Percentiles rank a stretch among this genome's conserved stretches.
These are phyloP conservation scores for Temnothorax rugatulus DNA, from an alignment of 2,888 invertebrate genomes.

Conservation along the genomic window DNA sequence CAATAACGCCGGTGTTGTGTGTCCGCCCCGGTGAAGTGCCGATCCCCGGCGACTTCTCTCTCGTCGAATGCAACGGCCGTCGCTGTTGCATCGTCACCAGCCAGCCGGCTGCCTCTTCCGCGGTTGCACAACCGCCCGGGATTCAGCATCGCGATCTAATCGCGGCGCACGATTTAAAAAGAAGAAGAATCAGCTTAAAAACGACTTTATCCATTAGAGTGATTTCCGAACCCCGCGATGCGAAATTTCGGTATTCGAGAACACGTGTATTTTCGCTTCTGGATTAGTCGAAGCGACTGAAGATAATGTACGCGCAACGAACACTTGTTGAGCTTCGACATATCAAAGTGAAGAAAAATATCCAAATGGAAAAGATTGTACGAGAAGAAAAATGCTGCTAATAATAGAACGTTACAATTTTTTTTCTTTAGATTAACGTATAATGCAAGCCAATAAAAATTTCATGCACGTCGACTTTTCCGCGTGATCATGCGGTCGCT, in stretches of 20 bases:
- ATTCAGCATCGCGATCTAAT: neutral
- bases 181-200: neutral
- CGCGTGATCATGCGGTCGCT: neutral
- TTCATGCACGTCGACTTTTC: neutral
- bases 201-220: neutral
- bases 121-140: constrained; percentile 19
- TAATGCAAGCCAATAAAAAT: neutral
- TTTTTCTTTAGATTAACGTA: neutral
- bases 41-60: constrained; percentile 53
- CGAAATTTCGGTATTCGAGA: neutral
- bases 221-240: neutral
- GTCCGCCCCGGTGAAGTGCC: constrained; percentile 41
- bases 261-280: neutral
- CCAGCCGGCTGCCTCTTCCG: constrained; percentile 47
- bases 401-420: neutral
- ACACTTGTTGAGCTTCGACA: neutral
- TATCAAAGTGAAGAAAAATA: neutral
- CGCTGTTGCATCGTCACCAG: constrained; percentile 45
- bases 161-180: neutral
- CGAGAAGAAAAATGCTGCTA: neutral
- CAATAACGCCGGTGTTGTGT: constrained; percentile 77
- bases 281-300: neutral
- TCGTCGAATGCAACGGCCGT: constrained; percentile 49
- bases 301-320: neutral
- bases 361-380: neutral